These are phyloP conservation scores for Subanguina moxae DNA, from an alignment of 1,140 invertebrate genomes.

Conservation along the genomic window DNA sequence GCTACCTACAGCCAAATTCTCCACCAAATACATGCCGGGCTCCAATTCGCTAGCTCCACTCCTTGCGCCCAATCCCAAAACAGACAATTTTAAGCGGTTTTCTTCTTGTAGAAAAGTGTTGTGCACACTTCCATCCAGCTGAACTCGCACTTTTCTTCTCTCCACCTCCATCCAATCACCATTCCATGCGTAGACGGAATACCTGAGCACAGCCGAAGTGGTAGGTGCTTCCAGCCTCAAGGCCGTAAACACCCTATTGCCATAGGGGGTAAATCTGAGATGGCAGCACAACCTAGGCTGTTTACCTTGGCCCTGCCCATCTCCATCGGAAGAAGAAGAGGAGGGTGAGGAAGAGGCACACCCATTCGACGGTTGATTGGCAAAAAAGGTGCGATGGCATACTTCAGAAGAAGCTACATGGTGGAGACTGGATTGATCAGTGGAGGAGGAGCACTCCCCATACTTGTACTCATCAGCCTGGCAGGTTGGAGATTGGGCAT, in stretches of 20 bases:
- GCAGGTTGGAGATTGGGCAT: slow-evolving; percentile 25
- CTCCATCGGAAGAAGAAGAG: too few species aligned
- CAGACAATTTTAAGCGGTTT: slow-evolving; percentile 23
- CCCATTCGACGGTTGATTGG: slow-evolving; percentile 23
- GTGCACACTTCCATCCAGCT: slow-evolving; percentile 26
- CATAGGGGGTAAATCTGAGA: slow-evolving; percentile 15
- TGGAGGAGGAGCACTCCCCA: slow-evolving; percentile 15
- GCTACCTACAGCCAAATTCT: slow-evolving; percentile 23
- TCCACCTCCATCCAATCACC: slow-evolving; percentile 20
- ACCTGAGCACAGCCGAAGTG: slow-evolving; percentile 20
- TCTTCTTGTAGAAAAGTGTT: slow-evolving; percentile 18
- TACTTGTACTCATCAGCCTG: slow-evolving; percentile 39
- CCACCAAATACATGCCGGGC: slow-evolving; percentile 45
- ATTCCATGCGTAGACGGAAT: slow-evolving; percentile 20
- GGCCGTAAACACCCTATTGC: slow-evolving; percentile 24
- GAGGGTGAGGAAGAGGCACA: slow-evolving; percentile 12
- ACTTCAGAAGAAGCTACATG: not conserved
- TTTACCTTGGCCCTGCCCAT: not conserved
- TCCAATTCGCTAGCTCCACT: slow-evolving; percentile 27
- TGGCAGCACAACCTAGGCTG: slow-evolving; percentile 22
- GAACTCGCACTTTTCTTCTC: slow-evolving; percentile 20
- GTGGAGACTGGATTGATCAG: not conserved
- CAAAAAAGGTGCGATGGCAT: slow-evolving; percentile 33
- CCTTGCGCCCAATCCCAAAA: slow-evolving; percentile 21
- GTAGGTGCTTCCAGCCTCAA: slow-evolving; percentile 15